Percentiles rank a stretch among this genome's conserved stretches.
These are phyloP conservation scores for Pelusios castaneus DNA, from an alignment of 2,113 vertebrate species.

Conservation along the genomic window DNA sequence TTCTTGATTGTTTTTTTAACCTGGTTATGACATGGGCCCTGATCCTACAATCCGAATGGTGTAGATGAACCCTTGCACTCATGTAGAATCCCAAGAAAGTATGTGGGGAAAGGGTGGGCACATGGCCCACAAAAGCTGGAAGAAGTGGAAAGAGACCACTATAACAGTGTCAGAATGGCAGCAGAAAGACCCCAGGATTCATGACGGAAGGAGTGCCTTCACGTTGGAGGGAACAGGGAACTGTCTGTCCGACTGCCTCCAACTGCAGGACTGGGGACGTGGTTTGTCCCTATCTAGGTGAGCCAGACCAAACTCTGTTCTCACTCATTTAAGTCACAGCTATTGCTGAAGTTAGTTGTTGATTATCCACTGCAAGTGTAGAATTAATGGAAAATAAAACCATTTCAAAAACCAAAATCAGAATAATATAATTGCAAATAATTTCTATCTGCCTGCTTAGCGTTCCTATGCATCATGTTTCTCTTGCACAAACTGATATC, in stretches of 20 bases:
- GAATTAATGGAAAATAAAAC: neutral
- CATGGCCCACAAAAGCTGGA: neutral
- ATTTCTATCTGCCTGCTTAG: neutral
- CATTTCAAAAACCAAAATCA: neutral
- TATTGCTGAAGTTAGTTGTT: neutral
- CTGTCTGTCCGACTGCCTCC: neutral
- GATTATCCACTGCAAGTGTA: neutral
- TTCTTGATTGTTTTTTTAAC: neutral
- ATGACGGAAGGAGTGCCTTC: neutral
- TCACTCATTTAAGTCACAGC: neutral
- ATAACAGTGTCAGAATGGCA: neutral
- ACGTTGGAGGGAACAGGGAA: neutral
- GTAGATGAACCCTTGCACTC: neutral
- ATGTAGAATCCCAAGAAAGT: neutral
- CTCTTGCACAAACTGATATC: neutral
- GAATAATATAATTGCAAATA: neutral
- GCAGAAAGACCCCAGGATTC: neutral
- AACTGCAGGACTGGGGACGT: neutral
- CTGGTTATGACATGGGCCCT: neutral
- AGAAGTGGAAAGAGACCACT: neutral
- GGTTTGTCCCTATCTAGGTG: neutral
- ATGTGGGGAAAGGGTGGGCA: neutral
- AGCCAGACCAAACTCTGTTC: neutral
- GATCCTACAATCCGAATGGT: neutral
- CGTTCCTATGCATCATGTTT: neutral